A percentile compares a stretch with the other conserved stretches of the same genome.
Conservation (phyloP, 1,140 invertebrate species). For the Halictus rubicundus region DNA sequence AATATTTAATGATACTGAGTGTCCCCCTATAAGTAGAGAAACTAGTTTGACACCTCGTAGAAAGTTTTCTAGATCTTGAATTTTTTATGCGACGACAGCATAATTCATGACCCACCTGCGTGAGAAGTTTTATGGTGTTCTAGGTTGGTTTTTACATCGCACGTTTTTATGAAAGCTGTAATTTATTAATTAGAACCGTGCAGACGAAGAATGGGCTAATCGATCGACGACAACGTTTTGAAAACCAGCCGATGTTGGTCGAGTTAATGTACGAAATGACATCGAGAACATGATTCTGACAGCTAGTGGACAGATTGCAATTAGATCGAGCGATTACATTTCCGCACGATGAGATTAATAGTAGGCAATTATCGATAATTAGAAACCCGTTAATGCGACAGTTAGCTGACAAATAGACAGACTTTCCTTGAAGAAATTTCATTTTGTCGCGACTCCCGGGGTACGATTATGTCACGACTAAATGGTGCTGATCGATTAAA, state of each 20-base stretch:
- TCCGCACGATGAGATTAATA: neutral
- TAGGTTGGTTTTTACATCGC: too few relatives aligned
- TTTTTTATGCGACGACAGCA: too few relatives aligned
- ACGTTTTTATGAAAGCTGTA: too few relatives aligned
- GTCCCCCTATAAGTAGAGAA: too few relatives aligned
- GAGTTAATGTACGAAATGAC: neutral
- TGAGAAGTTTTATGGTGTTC: too few relatives aligned
- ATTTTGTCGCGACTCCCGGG: neutral
- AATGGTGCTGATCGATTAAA: too few relatives aligned
- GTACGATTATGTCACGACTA: neutral
- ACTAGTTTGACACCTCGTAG: too few relatives aligned
- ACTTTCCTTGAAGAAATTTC: neutral
- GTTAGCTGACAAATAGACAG: neutral
- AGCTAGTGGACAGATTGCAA: neutral
- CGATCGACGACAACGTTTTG: neutral
- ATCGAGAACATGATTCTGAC: neutral
- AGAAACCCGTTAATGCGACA: neutral
- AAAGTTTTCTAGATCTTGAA: too few relatives aligned
- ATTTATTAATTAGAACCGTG: too few relatives aligned
- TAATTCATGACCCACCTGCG: too few relatives aligned
- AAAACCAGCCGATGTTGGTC: neutral
- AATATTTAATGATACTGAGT: too few relatives aligned
- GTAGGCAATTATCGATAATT: constrained; percentile 8
- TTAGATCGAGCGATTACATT: neutral
- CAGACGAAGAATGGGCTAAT: neutral